Conservation (phyloP, 1,140 invertebrate species). For the Musca domestica region DNA sequence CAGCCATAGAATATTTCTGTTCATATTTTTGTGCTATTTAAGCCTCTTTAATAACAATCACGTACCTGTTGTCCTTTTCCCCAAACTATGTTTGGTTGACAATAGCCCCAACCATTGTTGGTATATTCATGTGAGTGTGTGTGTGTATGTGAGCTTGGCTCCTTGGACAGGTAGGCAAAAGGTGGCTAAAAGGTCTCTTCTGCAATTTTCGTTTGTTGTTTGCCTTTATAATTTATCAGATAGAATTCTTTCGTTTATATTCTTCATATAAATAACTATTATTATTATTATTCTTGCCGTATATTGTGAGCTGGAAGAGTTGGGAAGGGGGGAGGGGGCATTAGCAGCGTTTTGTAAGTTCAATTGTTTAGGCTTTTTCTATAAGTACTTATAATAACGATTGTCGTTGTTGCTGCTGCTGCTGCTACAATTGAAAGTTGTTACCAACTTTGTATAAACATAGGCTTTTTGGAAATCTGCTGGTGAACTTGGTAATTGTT, state of each 20-base stretch:
- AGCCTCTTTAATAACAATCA: too few species aligned
- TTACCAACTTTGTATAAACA: constrained; percentile 17
- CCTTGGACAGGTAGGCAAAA: too few species aligned
- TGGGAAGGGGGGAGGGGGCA: too few species aligned
- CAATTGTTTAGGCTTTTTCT: not conserved
- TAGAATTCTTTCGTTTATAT: not conserved
- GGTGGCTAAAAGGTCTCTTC: too few species aligned
- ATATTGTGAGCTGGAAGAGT: not conserved
- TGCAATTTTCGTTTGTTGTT: not conserved
- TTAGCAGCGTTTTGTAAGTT: not conserved
- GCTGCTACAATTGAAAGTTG: not conserved
- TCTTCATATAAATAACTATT: too few species aligned
- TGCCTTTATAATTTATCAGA: constrained; percentile 20
- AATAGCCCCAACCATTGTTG: too few species aligned
- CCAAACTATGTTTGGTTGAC: too few species aligned
- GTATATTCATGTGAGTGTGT: too few species aligned
- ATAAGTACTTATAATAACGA: not conserved
- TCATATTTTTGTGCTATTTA: too few species aligned
- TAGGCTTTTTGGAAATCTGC: not conserved
- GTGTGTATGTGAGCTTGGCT: too few species aligned
- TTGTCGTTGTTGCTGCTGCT: not conserved
- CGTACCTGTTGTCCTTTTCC: too few species aligned
- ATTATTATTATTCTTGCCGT: constrained; percentile 6
- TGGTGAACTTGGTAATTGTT: not conserved
- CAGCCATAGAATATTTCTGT: too few species aligned